Evolutionary conservation across 2,888 invertebrate genomes (phyloP).

Genomic region (Drosophila mayaguana): DNA sequence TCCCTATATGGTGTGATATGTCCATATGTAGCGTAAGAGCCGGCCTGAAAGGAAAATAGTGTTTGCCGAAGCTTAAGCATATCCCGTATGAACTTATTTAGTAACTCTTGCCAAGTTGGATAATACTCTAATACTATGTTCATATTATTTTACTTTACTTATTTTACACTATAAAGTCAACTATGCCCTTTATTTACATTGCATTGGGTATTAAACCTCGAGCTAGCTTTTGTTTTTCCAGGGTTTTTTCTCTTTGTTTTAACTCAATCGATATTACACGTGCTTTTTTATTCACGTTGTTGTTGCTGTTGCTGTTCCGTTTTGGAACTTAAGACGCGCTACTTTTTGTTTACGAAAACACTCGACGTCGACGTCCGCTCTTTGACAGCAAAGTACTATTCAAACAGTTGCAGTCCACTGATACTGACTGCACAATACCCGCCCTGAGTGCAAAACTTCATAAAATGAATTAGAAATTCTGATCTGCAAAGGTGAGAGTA

Average conservation of each 20-base stretch:
- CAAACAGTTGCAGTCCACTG: not conserved
- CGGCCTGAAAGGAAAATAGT: not conserved
- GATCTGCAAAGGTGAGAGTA: not conserved
- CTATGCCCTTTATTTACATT: not conserved
- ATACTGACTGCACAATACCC: not conserved
- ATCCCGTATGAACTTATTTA: not conserved
- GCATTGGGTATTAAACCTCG: constrained; percentile 23
- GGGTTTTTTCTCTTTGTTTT: constrained; percentile 29
- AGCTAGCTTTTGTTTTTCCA: constrained; percentile 18
- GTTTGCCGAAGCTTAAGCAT: too few relatives aligned
- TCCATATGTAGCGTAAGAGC: not conserved
- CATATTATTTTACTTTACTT: not conserved
- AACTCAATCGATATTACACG: constrained; percentile 49
- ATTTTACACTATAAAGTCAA: not conserved
- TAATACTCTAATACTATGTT: too few relatives aligned
- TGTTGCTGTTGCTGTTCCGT: constrained; percentile 17
- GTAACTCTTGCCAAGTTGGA: not conserved
- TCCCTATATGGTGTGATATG: not conserved
- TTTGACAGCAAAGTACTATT: constrained; percentile 16
- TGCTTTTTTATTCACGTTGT: constrained; percentile 29
- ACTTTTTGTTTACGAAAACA: constrained; percentile 40
- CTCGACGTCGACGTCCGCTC: constrained; percentile 26
- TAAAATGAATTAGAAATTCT: not conserved
- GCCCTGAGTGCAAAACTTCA: not conserved
- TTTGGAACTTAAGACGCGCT: constrained; percentile 19